Conservation (phyloP, 2,888 invertebrate species). For the Oxyscelio sp. region DNA sequence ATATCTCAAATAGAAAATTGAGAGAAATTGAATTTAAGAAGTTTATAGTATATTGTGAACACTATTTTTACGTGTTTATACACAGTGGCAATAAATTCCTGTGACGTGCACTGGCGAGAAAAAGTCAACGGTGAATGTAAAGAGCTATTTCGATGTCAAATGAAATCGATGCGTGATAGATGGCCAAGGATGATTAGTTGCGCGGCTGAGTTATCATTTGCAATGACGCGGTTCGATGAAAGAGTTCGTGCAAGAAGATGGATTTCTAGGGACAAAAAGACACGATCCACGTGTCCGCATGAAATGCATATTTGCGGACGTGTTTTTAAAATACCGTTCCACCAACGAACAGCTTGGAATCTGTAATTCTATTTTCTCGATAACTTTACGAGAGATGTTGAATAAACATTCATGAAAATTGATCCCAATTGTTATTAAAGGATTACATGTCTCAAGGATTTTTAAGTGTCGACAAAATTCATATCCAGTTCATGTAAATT, state of each 20-base stretch:
- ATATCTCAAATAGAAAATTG: no score
- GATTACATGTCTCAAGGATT: no score
- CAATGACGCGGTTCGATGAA: constrained; percentile 82
- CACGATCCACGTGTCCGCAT: constrained; percentile 48
- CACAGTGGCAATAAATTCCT: constrained; percentile 15
- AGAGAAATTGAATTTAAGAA: constrained; percentile 1
- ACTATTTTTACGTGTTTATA: background rate
- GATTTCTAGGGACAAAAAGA: constrained; percentile 37
- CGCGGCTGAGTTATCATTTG: constrained; percentile 79
- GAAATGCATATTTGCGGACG: constrained; percentile 9
- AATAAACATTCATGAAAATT: no score
- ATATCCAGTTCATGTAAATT: no score
- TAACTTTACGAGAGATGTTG: no score
- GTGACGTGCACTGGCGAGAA: background rate
- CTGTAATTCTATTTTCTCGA: no score
- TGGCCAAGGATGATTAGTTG: constrained; percentile 53
- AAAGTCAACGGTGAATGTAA: constrained; percentile 21
- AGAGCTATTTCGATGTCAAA: constrained; percentile 51
- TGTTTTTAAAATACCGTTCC: background rate
- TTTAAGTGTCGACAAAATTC: no score
- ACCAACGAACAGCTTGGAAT: no score
- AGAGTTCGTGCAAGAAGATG: constrained; percentile 59
- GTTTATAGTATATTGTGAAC: background rate
- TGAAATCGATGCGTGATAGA: constrained; percentile 62
- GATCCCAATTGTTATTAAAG: no score